phyloP scores from a whole-genome alignment of 2,113 vertebrate genomes.

The Abramis brama region DNA sequence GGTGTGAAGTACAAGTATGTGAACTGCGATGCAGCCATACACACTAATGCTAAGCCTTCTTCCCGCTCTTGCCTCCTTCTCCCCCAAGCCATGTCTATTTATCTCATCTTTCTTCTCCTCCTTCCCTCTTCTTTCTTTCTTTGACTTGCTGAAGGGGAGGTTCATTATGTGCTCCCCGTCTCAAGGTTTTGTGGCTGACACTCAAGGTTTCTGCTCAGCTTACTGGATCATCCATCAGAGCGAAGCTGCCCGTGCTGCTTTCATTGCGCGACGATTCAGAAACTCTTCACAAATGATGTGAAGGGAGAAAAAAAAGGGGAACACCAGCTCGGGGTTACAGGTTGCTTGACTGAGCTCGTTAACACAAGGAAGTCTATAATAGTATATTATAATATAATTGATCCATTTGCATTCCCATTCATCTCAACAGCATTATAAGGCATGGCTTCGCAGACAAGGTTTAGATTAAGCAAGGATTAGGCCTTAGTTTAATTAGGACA shows the following conservation, averaged over 20 bases:
- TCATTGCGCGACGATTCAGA: slow-evolving; percentile 10
- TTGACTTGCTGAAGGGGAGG: not conserved
- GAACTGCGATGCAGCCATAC: slow-evolving; percentile 1
- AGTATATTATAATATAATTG: not conserved
- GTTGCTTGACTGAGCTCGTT: not conserved
- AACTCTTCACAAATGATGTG: not conserved
- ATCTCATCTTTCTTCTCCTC: not conserved
- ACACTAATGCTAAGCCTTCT: not conserved
- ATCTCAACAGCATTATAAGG: not conserved
- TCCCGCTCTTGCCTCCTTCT: not conserved
- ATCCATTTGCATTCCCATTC: not conserved
- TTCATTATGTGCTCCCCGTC: slow-evolving; percentile 32
- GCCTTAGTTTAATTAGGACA: too few species aligned
- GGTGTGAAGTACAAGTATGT: not conserved
- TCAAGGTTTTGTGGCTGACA: slow-evolving; percentile 22
- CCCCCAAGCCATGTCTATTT: not conserved
- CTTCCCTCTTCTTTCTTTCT: not conserved
- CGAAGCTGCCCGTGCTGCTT: slow-evolving; percentile 1
- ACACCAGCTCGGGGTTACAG: slow-evolving; percentile 1
- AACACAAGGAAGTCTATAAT: not conserved
- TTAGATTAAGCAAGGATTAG: too few species aligned
- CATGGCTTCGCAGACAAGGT: too few species aligned
- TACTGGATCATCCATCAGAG: slow-evolving; percentile 39
- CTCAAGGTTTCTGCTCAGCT: slow-evolving; percentile 23
- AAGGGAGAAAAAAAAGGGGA: not conserved